These are phyloP conservation scores for Paragorgia papillata DNA, from an alignment of 92 coral and sea anemone genomes.

Conservation along the genomic window DNA sequence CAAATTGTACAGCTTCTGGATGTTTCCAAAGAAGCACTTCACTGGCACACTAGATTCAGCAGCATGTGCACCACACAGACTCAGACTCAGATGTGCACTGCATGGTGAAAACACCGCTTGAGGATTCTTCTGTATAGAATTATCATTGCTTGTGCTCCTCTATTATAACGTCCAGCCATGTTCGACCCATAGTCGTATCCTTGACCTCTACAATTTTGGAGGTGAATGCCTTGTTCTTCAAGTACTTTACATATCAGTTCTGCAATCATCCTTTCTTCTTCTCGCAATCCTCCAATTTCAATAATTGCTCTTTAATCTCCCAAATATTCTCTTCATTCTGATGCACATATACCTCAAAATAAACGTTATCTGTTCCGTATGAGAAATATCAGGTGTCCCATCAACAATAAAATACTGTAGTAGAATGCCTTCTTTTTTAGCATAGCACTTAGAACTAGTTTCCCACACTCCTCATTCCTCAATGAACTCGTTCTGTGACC, in stretches of 20 bases:
- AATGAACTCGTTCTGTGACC: slow-evolving; percentile 24
- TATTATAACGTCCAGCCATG: not conserved
- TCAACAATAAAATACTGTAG: slow-evolving; percentile 23
- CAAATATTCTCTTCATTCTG: slow-evolving; percentile 1
- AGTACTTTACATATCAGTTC: not conserved
- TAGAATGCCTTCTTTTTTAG: not conserved
- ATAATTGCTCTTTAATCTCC: slow-evolving; percentile 9
- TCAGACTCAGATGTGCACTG: slow-evolving; percentile 7
- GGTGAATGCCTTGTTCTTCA: slow-evolving; percentile 1
- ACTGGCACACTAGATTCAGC: not conserved
- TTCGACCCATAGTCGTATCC: slow-evolving; percentile 27
- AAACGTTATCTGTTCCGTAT: slow-evolving; percentile 24
- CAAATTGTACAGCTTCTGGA: slow-evolving; percentile 18
- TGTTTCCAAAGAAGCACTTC: slow-evolving; percentile 17
- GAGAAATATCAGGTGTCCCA: slow-evolving; percentile 6
- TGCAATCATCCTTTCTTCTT: not conserved
- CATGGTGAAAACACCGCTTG: slow-evolving; percentile 22
- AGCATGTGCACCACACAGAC: slow-evolving; percentile 33
- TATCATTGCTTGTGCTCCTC: slow-evolving; percentile 11
- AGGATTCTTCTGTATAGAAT: slow-evolving; percentile 18
- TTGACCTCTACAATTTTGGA: slow-evolving; percentile 25
- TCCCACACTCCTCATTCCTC: slow-evolving; percentile 18
- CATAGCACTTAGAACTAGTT: slow-evolving; percentile 13
- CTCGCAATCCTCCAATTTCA: slow-evolving; percentile 2
- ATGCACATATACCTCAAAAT: not conserved